phyloP scores from a whole-genome alignment of 2,113 vertebrate genomes.

The Ciconia boyciana region DNA sequence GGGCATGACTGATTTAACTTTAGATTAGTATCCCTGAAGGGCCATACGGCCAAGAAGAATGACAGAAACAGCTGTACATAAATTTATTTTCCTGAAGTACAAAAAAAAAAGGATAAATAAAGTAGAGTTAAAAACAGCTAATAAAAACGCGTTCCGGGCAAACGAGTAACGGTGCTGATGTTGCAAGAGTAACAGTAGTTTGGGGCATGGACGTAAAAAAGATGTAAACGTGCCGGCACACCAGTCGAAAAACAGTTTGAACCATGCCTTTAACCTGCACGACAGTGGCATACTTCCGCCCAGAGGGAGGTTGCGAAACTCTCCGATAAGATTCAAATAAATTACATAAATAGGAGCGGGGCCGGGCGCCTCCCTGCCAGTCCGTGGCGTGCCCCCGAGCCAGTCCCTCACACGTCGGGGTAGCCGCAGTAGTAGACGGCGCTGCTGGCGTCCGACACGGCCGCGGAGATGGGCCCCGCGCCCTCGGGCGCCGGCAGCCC shows the following conservation, averaged over 20 bases:
- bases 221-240: background rate
- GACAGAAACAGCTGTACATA: background rate
- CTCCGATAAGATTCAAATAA: background rate
- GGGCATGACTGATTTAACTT: background rate
- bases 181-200: background rate
- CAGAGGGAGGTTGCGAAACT: rapidly evolving
- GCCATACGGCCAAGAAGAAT: background rate
- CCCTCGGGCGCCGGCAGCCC: constrained; percentile 74
- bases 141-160: background rate
- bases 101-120: background rate
- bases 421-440: constrained; percentile 84
- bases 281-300: rapidly evolving
- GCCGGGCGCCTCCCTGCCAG: background rate
- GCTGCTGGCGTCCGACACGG: constrained; percentile 90
- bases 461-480: constrained; percentile 82
- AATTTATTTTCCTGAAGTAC: constrained; percentile 26
- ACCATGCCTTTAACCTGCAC: rapidly evolving
- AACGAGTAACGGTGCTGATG: background rate
- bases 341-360: constrained; percentile 36
- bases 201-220: rapidly evolving
- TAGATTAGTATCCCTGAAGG: background rate
- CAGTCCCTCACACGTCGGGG: too few relatives aligned
- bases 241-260: rapidly evolving
- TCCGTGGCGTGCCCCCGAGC: too few relatives aligned
- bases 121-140: background rate